A percentile compares a stretch with the other conserved stretches of the same genome.
These are phyloP conservation scores for Leptinotarsa haldemani DNA, from an alignment of 2,888 invertebrate species.

Conservation along the genomic window DNA sequence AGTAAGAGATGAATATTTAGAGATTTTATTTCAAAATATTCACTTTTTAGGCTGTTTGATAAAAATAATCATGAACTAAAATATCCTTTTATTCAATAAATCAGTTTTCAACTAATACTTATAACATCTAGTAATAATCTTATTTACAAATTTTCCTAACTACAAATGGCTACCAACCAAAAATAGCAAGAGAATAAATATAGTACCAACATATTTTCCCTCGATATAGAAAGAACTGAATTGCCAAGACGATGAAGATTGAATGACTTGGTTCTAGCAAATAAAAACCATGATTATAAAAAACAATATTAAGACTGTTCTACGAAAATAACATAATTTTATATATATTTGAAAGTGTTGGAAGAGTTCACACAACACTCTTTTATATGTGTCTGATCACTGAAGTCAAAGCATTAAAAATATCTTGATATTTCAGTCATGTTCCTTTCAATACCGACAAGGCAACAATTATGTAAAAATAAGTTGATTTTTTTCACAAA, in stretches of 20 bases:
- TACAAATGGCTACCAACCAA: constrained; percentile 54
- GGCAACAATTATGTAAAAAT: constrained; percentile 46
- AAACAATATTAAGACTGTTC: not conserved
- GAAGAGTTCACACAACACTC: no score
- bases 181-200: constrained; percentile 45
- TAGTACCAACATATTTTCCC: constrained; percentile 25
- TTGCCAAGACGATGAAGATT: constrained; percentile 15
- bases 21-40: no score
- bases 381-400: not conserved
- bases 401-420: constrained; percentile 11
- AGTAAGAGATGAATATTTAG: no score
- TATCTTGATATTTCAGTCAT: constrained; percentile 23
- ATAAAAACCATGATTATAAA: no score
- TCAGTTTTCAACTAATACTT: constrained; percentile 61
- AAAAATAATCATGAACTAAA: constrained; percentile 26
- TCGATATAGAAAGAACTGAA: constrained; percentile 40
- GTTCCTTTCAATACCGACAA: constrained; percentile 41
- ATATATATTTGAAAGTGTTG: no score
- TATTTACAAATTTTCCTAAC: constrained; percentile 62
- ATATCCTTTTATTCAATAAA: constrained; percentile 55
- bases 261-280: not conserved
- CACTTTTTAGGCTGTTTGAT: not conserved
- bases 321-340: not conserved
- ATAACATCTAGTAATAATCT: constrained; percentile 62
- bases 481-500: constrained; percentile 24